Conservation (phyloP, 2,797 vertebrate genomes). For the Chiloscyllium punctatum region DNA sequence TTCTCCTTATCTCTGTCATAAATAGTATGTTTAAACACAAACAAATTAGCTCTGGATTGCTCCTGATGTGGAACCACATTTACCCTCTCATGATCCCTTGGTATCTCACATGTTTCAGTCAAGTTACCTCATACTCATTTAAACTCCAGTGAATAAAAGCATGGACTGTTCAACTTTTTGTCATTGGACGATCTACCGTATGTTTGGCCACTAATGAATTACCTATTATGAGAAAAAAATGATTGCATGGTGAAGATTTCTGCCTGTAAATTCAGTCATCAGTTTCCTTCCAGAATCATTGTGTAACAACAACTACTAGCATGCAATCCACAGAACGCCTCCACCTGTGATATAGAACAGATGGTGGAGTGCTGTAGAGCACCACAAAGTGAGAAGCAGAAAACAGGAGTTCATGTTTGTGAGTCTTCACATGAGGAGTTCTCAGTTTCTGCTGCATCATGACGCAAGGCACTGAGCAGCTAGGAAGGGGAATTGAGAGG, state of each 20-base stretch:
- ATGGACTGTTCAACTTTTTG: no score
- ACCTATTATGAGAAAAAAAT: neutral
- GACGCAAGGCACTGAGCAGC: neutral
- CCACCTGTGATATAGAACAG: slow-evolving; percentile 7
- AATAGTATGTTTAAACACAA: no score
- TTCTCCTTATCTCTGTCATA: no score
- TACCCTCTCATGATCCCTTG: no score
- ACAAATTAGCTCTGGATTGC: no score
- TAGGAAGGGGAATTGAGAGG: neutral
- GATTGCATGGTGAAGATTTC: neutral
- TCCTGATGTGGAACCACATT: no score
- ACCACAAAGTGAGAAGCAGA: neutral
- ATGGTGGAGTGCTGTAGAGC: slow-evolving; percentile 1
- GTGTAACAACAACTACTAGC: neutral
- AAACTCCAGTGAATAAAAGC: no score
- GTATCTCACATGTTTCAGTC: no score
- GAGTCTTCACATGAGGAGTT: neutral
- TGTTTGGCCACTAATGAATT: no score
- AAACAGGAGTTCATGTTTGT: neutral
- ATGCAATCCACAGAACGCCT: neutral
- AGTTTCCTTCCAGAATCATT: neutral
- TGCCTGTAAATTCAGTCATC: neutral
- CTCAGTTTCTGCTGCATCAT: neutral
- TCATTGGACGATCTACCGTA: no score
- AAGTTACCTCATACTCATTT: no score